Conservation (phyloP, 2,113 vertebrate genomes). For the Chaetorhynchus papuensis region DNA sequence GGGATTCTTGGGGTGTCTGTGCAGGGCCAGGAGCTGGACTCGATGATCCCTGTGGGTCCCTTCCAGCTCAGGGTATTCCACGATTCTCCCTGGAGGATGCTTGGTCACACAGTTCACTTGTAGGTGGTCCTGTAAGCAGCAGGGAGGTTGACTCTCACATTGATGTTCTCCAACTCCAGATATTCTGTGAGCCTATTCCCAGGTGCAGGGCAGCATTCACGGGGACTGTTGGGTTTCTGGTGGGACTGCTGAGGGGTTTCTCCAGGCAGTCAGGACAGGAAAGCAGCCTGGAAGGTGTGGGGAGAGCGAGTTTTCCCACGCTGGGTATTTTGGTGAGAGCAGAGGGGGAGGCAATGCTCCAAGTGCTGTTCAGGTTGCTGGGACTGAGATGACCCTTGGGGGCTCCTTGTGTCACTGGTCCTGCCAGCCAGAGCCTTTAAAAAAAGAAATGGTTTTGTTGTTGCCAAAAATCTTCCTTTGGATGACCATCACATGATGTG, state of each 20-base stretch:
- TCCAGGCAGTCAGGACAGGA: not conserved
- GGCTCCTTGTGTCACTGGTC: not conserved
- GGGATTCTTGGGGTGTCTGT: not conserved
- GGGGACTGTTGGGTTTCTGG: not conserved
- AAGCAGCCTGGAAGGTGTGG: not conserved
- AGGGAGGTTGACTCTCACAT: rapidly evolving
- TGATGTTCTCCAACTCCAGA: not conserved
- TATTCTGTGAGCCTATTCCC: not conserved
- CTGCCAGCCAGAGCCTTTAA: not conserved
- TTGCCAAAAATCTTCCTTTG: not conserved
- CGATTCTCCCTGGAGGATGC: not conserved
- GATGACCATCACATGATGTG: not conserved
- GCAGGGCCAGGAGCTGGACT: not conserved
- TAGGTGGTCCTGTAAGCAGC: too few relatives aligned
- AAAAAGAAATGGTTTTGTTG: not conserved
- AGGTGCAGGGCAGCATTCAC: not conserved
- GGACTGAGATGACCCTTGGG: too few relatives aligned
- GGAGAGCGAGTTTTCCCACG: not conserved
- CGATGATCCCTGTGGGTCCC: not conserved
- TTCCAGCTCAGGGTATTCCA: not conserved
- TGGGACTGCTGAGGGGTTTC: not conserved
- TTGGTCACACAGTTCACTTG: not conserved
- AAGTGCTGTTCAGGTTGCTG: not conserved
- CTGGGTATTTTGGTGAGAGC: not conserved
- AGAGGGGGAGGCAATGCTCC: not conserved